Conservation (phyloP, 2,113 vertebrate species). For the Strix aluco region DNA sequence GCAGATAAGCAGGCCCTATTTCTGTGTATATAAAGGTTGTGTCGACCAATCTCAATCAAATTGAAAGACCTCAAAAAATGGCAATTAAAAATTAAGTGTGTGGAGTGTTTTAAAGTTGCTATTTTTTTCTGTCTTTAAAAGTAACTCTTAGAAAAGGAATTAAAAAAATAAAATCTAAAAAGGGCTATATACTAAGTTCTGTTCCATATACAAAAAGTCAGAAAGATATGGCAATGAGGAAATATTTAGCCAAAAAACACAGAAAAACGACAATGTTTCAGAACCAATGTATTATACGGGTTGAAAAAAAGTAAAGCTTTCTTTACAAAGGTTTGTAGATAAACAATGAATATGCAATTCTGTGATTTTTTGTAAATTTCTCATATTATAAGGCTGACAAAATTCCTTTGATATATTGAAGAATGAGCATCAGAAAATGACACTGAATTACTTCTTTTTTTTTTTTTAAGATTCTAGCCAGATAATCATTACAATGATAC, state of each 20-base stretch:
- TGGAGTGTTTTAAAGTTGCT: not conserved
- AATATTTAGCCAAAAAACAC: not conserved
- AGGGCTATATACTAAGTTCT: not conserved
- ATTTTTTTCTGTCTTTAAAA: not conserved
- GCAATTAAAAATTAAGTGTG: not conserved
- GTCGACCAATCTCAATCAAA: not conserved
- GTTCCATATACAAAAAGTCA: not conserved
- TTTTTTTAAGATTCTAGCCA: not conserved
- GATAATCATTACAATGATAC: slow-evolving; percentile 32
- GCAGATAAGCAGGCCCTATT: not conserved
- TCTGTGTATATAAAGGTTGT: not conserved
- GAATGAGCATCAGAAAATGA: not conserved
- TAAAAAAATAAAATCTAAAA: not conserved
- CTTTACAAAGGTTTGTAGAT: not conserved
- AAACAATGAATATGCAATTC: not conserved
- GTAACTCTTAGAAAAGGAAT: not conserved
- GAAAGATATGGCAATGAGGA: not conserved
- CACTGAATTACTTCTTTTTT: not conserved
- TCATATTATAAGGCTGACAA: not conserved
- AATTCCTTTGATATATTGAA: not conserved
- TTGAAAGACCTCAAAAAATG: not conserved
- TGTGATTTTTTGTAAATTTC: not conserved
- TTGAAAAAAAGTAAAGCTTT: not conserved
- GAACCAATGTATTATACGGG: accelerated
- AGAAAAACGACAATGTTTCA: not conserved